phyloP scores from a whole-genome alignment of 2,888 invertebrate genomes.

The Tinea trinotella region DNA sequence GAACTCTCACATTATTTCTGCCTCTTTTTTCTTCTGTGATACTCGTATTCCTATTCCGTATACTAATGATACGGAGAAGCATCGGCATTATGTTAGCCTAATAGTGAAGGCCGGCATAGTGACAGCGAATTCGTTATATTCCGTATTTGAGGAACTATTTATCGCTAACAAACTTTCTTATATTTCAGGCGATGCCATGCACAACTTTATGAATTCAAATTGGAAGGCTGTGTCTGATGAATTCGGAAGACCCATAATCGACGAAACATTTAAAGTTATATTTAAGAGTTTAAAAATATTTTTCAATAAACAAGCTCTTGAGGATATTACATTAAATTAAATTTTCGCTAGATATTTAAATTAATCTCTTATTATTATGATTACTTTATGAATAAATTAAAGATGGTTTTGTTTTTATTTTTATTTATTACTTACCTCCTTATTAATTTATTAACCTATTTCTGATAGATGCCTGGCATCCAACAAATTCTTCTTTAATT shows the following conservation, averaged over 20 bases:
- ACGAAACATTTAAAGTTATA: conserved; percentile 33
- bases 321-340: conserved; percentile 28
- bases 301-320: conserved; percentile 33
- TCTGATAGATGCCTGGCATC: too few relatives aligned
- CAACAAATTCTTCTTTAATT: too few relatives aligned
- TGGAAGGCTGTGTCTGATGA: conserved; percentile 41
- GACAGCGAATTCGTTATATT: too few relatives aligned
- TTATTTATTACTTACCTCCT: too few relatives aligned
- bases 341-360: background rate
- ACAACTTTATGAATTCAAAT: conserved; percentile 44
- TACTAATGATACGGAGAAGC: too few relatives aligned
- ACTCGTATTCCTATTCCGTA: too few relatives aligned
- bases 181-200: conserved; percentile 43
- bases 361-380: background rate
- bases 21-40: too few relatives aligned
- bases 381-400: background rate
- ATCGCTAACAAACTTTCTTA: conserved; percentile 2
- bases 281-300: conserved; percentile 33
- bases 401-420: background rate
- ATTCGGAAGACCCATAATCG: conserved; percentile 37
- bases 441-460: too few relatives aligned
- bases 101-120: too few relatives aligned
- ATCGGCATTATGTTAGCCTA: too few relatives aligned
- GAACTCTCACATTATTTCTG: too few relatives aligned
- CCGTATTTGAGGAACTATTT: background rate